Conservation (phyloP, 2,113 vertebrate genomes). For the Scolopax mira region DNA sequence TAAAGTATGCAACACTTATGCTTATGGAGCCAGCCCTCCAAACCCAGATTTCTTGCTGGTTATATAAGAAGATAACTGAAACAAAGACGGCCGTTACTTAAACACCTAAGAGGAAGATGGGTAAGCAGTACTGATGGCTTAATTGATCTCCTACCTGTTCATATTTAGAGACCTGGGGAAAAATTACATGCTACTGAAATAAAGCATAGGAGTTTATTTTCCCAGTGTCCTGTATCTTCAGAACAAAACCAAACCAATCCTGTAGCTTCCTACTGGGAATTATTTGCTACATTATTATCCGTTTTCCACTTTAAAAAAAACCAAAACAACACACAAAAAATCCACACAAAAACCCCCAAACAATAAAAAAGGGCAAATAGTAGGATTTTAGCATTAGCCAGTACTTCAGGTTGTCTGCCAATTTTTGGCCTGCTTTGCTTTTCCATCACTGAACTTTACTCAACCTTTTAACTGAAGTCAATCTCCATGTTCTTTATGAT, state of each 20-base stretch:
- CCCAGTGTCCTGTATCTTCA: not conserved
- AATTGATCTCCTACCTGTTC: not conserved
- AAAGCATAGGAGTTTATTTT: not conserved
- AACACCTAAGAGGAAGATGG: not conserved
- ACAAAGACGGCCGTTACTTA: not conserved
- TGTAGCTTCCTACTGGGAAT: not conserved
- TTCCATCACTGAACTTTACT: not conserved
- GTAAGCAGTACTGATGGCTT: not conserved
- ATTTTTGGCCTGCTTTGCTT: not conserved
- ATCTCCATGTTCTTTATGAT: not conserved
- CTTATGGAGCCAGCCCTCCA: not conserved
- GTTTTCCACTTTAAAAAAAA: not conserved
- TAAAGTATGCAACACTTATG: not conserved
- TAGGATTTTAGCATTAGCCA: not conserved
- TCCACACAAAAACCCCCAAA: no score
- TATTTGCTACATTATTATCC: not conserved
- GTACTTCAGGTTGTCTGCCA: not conserved
- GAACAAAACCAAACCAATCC: not conserved
- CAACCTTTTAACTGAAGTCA: not conserved
- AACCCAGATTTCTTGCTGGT: not conserved
- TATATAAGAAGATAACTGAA: not conserved
- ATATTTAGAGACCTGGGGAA: not conserved
- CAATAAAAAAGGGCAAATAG: not conserved
- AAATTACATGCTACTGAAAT: not conserved
- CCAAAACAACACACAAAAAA: no score